A percentile compares a stretch with the other conserved stretches of the same genome.
Evolutionary conservation across 2,113 vertebrate genomes (phyloP).

Genomic region (western clawed frog (Xenopus tropicalis)): DNA sequence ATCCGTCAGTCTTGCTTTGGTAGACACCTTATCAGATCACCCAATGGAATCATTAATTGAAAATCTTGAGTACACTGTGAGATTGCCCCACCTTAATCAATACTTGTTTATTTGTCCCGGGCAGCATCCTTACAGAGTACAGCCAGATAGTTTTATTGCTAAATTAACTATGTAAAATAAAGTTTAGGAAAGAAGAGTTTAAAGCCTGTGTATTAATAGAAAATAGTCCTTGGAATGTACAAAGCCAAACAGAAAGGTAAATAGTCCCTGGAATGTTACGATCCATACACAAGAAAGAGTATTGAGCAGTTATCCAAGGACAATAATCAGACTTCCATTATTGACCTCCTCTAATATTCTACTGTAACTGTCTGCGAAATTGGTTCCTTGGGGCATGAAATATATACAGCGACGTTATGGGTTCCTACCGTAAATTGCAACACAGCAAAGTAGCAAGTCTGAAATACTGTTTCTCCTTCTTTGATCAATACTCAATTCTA

Average conservation of each 20-base stretch:
- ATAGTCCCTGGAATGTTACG: constrained; percentile 75
- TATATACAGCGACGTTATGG: constrained; percentile 82
- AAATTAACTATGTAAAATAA: constrained; percentile 79
- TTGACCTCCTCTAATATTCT: constrained; percentile 96
- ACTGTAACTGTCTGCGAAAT: constrained; percentile 93
- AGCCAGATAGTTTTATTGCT: constrained; percentile 74
- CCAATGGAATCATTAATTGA: constrained; percentile 58
- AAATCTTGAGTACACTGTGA: constrained; percentile 55
- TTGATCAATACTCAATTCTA: constrained; percentile 99
- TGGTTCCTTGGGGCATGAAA: constrained; percentile 96
- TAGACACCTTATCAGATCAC: constrained; percentile 39
- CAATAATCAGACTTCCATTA: constrained; percentile 96
- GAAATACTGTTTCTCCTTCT: constrained; percentile 71
- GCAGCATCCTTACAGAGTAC: constrained; percentile 71
- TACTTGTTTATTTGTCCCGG: constrained; percentile 78
- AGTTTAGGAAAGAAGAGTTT: constrained; percentile 70
- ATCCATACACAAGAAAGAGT: constrained; percentile 80
- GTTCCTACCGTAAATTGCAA: constrained; percentile 91
- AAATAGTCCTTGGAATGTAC: too few relatives aligned
- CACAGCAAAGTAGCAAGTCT: constrained; percentile 81
- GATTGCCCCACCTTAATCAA: constrained; percentile 70
- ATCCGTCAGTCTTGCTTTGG: constrained; percentile 36
- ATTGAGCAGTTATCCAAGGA: constrained; percentile 85
- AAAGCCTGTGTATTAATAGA: constrained; percentile 60
- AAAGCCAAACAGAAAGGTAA: constrained; percentile 53